phyloP scores from a whole-genome alignment of 2,113 vertebrate genomes.

The Neodontobutis hainanensis region DNA sequence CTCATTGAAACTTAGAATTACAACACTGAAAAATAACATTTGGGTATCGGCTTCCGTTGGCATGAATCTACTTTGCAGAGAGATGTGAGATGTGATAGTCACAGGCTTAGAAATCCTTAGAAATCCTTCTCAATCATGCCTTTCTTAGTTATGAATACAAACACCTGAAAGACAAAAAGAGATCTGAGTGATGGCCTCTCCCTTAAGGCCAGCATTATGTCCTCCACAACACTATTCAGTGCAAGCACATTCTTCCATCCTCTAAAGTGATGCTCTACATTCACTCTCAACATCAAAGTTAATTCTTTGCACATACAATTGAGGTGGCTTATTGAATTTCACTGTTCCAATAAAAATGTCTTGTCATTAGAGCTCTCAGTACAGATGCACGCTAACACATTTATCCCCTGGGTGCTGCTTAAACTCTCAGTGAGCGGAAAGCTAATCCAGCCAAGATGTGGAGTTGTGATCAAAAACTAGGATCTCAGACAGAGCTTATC shows the following conservation, averaged over 20 bases:
- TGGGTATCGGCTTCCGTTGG: conserved; percentile 37
- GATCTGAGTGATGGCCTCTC: conserved; percentile 51
- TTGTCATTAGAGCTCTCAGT: conserved; percentile 42
- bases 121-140: conserved; percentile 61
- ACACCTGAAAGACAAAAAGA: conserved; percentile 57
- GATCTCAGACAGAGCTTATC: conserved; percentile 31
- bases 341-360: conserved; percentile 50
- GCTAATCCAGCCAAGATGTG: conserved; percentile 43
- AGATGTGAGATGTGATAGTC: conserved; percentile 42
- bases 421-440: conserved; percentile 40
- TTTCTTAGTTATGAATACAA: conserved; percentile 55
- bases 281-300: conserved; percentile 57
- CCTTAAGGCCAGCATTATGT: conserved; percentile 45
- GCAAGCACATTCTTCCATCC: conserved; percentile 35
- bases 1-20: conserved; percentile 58
- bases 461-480: conserved; percentile 41
- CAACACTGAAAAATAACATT: conserved; percentile 42
- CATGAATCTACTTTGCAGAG: conserved; percentile 39
- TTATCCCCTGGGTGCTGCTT: conserved; percentile 46
- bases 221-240: conserved; percentile 41
- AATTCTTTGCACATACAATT: conserved; percentile 57
- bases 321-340: conserved; percentile 64
- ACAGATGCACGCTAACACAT: conserved; percentile 33
- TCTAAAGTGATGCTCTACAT: conserved; percentile 50
- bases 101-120: conserved; percentile 59